Conservation (phyloP, 2,888 invertebrate species). For the Lepidochrysops patricia region DNA sequence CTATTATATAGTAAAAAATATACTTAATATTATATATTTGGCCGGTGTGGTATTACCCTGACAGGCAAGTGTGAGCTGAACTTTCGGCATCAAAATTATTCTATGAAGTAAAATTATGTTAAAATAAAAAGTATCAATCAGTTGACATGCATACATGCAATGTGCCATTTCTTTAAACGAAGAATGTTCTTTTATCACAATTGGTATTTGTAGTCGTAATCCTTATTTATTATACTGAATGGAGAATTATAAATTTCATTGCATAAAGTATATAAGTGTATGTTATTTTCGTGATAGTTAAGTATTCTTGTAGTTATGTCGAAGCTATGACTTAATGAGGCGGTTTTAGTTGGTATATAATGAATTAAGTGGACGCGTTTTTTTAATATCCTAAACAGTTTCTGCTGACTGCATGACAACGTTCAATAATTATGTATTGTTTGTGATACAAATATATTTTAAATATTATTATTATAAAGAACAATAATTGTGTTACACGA, state of each 20-base stretch:
- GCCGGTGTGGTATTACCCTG: constrained; percentile 82
- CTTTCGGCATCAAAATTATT: constrained; percentile 69
- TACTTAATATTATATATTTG: constrained; percentile 71
- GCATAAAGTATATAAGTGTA: constrained; percentile 52
- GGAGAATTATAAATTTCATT: constrained; percentile 52
- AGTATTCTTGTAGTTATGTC: constrained; percentile 54
- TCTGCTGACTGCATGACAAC: constrained; percentile 54
- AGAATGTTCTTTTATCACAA: constrained; percentile 39
- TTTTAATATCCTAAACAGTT: constrained; percentile 30
- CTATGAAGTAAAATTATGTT: constrained; percentile 40
- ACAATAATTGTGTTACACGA: constrained; percentile 30
- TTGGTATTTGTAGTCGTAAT: constrained; percentile 39
- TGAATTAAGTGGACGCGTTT: constrained; percentile 32
- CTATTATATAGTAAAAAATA: constrained; percentile 72
- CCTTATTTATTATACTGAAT: constrained; percentile 41
- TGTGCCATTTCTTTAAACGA: constrained; percentile 69
- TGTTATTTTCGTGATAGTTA: constrained; percentile 70
- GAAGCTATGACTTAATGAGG: constrained; percentile 46
- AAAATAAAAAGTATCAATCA: constrained; percentile 48
- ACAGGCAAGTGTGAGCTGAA: constrained; percentile 77
- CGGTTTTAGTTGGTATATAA: constrained; percentile 56
- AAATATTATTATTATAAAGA: constrained; percentile 30
- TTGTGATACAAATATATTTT: constrained; percentile 40
- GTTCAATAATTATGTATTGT: constrained; percentile 30
- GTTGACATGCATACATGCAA: constrained; percentile 53